These are phyloP conservation scores for Lineus longissimus DNA, from an alignment of 1,140 invertebrate species.

Conservation along the genomic window DNA sequence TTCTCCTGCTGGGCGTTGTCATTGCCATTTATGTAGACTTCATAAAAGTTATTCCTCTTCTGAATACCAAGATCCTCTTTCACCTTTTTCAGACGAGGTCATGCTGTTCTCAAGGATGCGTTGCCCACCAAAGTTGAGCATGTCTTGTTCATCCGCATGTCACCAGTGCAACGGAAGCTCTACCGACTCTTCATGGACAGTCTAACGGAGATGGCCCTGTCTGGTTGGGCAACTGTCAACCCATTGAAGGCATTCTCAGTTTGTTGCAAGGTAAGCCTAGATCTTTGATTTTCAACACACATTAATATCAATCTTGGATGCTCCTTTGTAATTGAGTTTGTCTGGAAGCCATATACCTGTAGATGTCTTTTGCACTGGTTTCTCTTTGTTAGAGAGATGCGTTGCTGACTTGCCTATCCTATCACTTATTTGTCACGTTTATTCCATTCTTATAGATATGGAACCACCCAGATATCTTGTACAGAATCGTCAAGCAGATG, in stretches of 20 bases:
- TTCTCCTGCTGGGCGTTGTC: constrained; percentile 47
- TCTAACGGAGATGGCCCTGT: constrained; percentile 28
- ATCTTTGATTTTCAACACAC: background rate
- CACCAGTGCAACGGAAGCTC: constrained; percentile 77
- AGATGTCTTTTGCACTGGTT: background rate
- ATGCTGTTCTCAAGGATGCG: constrained; percentile 81
- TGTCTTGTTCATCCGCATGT: constrained; percentile 81
- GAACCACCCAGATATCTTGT: constrained; percentile 98
- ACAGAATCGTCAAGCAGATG: constrained; percentile 82
- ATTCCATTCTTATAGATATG: constrained; percentile 81
- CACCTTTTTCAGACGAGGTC: constrained; percentile 75
- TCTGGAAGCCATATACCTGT: background rate
- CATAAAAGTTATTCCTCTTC: background rate
- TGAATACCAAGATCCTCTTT: background rate
- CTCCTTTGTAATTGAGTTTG: too few relatives aligned
- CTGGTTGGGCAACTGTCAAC: constrained; percentile 74
- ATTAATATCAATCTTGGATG: too few relatives aligned
- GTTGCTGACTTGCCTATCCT: background rate
- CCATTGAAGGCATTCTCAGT: constrained; percentile 97
- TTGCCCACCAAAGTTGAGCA: constrained; percentile 93
- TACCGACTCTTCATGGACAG: constrained; percentile 62
- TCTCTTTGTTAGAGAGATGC: background rate
- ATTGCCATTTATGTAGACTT: background rate
- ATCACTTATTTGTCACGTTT: background rate
- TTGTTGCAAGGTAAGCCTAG: constrained; percentile 79